Evolutionary conservation across 2,113 vertebrate species (phyloP).

Genomic region (Pandion haliaetus): DNA sequence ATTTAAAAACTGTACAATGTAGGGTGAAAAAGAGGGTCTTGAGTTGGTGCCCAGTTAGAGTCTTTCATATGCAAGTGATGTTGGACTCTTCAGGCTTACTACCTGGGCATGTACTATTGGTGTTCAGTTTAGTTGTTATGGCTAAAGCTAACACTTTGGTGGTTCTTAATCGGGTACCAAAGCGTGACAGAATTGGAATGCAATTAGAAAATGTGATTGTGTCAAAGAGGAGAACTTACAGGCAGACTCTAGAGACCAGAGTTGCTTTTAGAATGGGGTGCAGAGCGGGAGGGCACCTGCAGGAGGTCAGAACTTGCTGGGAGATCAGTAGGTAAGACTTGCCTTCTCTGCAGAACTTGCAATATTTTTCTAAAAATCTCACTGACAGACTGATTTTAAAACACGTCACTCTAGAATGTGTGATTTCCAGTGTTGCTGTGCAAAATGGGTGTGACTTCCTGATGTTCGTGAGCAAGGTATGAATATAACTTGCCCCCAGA

Average conservation of each 20-base stretch:
- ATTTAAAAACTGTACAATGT: not conserved
- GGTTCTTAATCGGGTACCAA: not conserved
- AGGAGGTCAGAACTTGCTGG: not conserved
- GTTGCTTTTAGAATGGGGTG: not conserved
- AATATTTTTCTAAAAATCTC: not conserved
- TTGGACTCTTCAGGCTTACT: not conserved
- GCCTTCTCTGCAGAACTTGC: not conserved
- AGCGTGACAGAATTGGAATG: not conserved
- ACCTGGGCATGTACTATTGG: not conserved
- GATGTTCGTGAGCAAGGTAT: not conserved
- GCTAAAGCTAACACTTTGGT: not conserved
- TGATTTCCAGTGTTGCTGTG: not conserved
- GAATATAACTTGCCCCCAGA: not conserved
- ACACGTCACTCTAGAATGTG: not conserved
- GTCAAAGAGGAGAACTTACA: not conserved
- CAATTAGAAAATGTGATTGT: not conserved
- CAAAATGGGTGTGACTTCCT: not conserved
- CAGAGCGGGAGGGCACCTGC: not conserved
- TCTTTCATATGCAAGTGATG: not conserved
- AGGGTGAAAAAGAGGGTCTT: not conserved
- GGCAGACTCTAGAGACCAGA: not conserved
- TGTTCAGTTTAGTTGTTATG: not conserved
- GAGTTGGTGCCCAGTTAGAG: not conserved
- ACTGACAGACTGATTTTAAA: not conserved
- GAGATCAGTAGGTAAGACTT: not conserved